Percentiles rank a stretch among this genome's conserved stretches.
Conservation (phyloP, 1,140 invertebrate species). For the Sesamia nonagrioides region DNA sequence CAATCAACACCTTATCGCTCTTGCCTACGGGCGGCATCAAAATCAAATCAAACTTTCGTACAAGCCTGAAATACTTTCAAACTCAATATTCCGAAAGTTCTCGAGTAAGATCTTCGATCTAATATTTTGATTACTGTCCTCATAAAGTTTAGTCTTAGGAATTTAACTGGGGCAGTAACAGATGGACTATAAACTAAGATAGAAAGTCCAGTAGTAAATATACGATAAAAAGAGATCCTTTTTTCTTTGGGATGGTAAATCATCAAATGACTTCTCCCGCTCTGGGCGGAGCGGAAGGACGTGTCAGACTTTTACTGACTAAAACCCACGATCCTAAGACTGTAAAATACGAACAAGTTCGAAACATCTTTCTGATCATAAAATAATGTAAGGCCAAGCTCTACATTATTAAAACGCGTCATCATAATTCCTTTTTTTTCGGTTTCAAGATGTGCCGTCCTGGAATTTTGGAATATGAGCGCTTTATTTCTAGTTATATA, state of each 20-base stretch:
- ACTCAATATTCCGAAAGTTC: constrained; percentile 28
- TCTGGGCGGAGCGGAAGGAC: too few relatives aligned
- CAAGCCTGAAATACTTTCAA: constrained; percentile 14
- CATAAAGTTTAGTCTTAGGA: constrained; percentile 38
- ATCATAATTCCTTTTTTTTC: constrained; percentile 25
- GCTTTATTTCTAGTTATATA: too few relatives aligned
- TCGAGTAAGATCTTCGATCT: background rate
- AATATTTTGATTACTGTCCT: constrained; percentile 15
- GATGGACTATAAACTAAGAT: constrained; percentile 39
- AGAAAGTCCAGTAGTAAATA: constrained; percentile 24
- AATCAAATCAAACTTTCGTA: constrained; percentile 27
- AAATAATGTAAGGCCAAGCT: constrained; percentile 42
- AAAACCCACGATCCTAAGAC: constrained; percentile 8
- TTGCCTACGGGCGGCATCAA: constrained; percentile 8
- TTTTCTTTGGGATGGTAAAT: too few relatives aligned
- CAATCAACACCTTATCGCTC: constrained; percentile 16
- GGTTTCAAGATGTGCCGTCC: too few relatives aligned
- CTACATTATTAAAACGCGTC: background rate
- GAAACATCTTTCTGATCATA: constrained; percentile 1
- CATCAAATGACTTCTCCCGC: too few relatives aligned
- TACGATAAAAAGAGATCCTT: constrained; percentile 28
- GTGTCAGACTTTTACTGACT: too few relatives aligned
- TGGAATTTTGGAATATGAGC: too few relatives aligned
- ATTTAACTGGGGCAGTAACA: constrained; percentile 36
- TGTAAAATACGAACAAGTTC: constrained; percentile 17